Base-by-base conservation (phyloP, 1,140 invertebrate species). In the Parapsyche elsis region DNA sequence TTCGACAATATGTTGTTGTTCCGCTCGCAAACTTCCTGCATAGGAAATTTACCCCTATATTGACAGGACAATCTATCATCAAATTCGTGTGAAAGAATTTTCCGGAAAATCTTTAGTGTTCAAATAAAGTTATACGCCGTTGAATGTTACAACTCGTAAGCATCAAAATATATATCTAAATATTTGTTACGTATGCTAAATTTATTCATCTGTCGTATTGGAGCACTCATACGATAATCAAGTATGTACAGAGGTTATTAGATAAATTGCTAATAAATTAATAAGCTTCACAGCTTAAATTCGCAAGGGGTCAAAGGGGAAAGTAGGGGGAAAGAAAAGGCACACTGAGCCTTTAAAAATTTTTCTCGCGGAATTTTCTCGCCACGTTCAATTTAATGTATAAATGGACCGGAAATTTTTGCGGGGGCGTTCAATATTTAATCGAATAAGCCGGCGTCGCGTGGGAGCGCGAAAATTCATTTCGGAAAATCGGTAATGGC, bases 331-430 rank as follows among this genome's bases (percentile, higher is more conserved):
- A 26, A 67, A 12, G 9, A 12, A 38, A 38, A 38, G 30, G 12
- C 64, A 12, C 5, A 10, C 9, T 19, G 21, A 9, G 23, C 14
- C 61, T 19, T 46, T 57, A 30, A 19, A 75, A 75, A 75, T 57
- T 14, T 14, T 67, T 57, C 57, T 9, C 44, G 49, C 24, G 14
- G 24, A 75, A 75, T 57, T 53, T 57, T 57, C 73, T 57, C 73
- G 46, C 73, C 73, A n/a, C 46, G 73, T 75, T 75, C 73, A 57
- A 75, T 75, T 75, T 75, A 75, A 75, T 57, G 73, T 75, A 75
- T 57, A 75, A 75, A 75, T 75, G 73, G 73, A 75, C 73, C 73
- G 73, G 73, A 75, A 75, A 75, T 75, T 74, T 49, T 24, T 49
- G 73, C 24, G 71, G 30, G 46, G 44, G 73, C 45, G 73, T 75